phyloP scores from a whole-genome alignment of 2,797 vertebrate genomes.

The Protosalanx chinensis region DNA sequence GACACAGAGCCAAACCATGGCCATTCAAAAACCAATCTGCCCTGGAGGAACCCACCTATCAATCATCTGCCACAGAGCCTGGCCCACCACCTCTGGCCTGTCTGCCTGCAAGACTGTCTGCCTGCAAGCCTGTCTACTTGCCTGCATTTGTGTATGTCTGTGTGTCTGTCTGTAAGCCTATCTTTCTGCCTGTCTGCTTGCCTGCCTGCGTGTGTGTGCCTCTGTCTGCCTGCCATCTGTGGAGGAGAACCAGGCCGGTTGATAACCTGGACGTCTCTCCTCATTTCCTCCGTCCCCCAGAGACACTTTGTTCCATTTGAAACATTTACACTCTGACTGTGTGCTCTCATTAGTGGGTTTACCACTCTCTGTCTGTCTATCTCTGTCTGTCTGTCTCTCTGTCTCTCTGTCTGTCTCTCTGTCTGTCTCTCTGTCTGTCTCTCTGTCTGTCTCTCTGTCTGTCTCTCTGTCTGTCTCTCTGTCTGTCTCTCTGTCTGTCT shows the following conservation, averaged over 20 bases:
- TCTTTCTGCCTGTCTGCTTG: background rate
- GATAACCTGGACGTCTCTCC: slow-evolving; percentile 6
- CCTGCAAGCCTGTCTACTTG: background rate
- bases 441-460: background rate
- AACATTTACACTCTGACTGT: background rate
- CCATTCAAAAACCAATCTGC: slow-evolving; percentile 51
- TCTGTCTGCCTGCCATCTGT: background rate
- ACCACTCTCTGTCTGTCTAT: no score
- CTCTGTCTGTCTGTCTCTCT: background rate
- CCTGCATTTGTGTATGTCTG: no score
- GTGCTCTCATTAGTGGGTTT: background rate
- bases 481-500: background rate
- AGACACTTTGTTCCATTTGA: background rate
- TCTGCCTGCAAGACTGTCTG: background rate
- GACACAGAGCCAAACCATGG: slow-evolving; percentile 31
- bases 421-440: background rate
- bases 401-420: background rate
- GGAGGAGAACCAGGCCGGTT: background rate
- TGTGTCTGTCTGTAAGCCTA: no score
- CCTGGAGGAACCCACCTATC: slow-evolving; percentile 26
- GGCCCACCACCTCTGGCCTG: slow-evolving; percentile 17
- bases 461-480: background rate
- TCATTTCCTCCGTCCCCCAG: background rate
- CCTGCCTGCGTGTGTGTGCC: no score
- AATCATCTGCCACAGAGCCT: slow-evolving; percentile 20